Base-by-base conservation (phyloP, 1,140 invertebrate genomes). In the Ruditapes philippinarum region DNA sequence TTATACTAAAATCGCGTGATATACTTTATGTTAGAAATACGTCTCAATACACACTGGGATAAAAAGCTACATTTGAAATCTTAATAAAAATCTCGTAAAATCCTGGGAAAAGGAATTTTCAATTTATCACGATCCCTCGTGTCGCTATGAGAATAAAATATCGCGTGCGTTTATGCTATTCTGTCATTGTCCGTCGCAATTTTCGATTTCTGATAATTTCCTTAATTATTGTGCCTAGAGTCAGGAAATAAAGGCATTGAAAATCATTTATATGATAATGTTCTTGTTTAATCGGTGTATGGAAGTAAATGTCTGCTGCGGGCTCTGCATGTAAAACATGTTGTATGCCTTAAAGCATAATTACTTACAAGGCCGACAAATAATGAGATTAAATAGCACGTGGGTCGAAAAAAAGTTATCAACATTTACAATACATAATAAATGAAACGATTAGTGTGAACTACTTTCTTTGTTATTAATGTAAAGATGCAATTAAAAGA, bases 171-270 rank as follows among this genome's bases (percentile, higher is more conserved):
- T 70, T 36, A 70, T 70, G 14, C 33, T 28, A 70, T 70, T n/a
- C 36, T 36, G 22, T 38, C 31, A 19, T 1, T 70, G 65, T 70
- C 65, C 65, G n/a, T 19, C 28, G 17, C 31, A 38, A 70, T 38
- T 70, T 70, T 36, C 33, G 65, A 70, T 70, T 70, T 70, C 65
- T 70, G 65, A 70, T 70, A 70, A 70, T 70, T 70, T 70, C 65
- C 33, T 70, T 70, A 70, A 70, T 70, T 70, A 38, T 38, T 70
- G 65, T 70, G n/a, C 65, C 65, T 38, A 36, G 28, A 38, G n/a
- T 70, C 65, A 70, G 65, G 33, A 70, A 38, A 70, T 38, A 36
- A 70, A 70, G 31, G 9, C 65, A n/a, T 70, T 70, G 65, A 65
- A 40, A 36, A 70, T 70, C 65, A 70, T 70, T 70, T 70, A 70